These are phyloP conservation scores for Tipula confusa DNA, from an alignment of 2,888 invertebrate species.

Conservation along the genomic window DNA sequence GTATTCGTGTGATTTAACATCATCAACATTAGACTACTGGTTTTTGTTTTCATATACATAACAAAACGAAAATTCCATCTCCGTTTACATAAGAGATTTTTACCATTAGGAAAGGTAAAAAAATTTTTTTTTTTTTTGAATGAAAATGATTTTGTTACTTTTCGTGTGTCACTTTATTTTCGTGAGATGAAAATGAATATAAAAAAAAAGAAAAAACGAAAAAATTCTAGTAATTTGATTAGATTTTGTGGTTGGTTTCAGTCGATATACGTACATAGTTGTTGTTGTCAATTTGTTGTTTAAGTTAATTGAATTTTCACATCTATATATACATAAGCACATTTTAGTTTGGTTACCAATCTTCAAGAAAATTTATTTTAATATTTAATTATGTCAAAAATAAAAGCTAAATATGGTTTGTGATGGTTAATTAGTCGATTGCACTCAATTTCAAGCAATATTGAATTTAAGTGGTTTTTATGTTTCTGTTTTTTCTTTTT, in stretches of 20 bases:
- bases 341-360: not conserved
- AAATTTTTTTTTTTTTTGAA: not conserved
- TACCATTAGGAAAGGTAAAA: not conserved
- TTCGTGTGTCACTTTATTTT: not conserved
- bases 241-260: not conserved
- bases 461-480: not conserved
- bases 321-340: not conserved
- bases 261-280: not conserved
- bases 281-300: conserved; percentile 12
- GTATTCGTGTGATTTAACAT: not conserved
- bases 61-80: not conserved
- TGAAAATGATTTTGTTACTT: not conserved
- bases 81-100: not conserved
- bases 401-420: not conserved
- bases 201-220: not conserved
- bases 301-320: not conserved
- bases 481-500: not conserved
- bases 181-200: not conserved
- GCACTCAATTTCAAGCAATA: not conserved
- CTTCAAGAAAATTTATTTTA: not conserved
- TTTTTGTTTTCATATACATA: not conserved
- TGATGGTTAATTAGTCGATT: conserved; percentile 3
- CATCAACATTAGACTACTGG: not conserved
- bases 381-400: not conserved
- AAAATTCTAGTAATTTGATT: not conserved